Base-by-base conservation (phyloP, 1,140 invertebrate species). In the Cydia splendana region DNA sequence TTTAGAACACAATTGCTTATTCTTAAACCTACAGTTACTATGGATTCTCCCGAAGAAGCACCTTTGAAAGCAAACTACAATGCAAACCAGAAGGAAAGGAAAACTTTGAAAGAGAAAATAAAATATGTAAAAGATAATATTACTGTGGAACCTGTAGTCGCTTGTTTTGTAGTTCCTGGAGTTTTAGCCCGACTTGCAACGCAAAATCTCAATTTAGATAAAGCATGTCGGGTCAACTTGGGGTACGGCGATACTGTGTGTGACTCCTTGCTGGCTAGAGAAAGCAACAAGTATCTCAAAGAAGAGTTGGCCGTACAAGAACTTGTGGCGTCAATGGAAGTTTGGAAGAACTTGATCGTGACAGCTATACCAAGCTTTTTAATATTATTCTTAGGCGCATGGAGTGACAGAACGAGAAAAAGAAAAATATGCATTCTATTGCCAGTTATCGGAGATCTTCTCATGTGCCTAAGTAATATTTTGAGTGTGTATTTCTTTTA, bases 361-460 rank as follows among this genome's bases (percentile, higher is more conserved):
- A 94, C 93, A 51, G 83, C 93, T 5, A 81, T 95, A 12, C 94
- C 94, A 9, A 88, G 93, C 5, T 74, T 94, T 15, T 82, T 95
- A 24, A 91, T 95, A n/a, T 76, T 95, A 57, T 93, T 95, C 88
- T 76, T 95, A 69, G 94, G 95, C 79, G 93, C 94, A 24, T 94
- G 94, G 94, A 96, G 96, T 80, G 96, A 96, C 84, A 93, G 95
- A 12, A 86, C 94, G 84, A 95, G 94, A 1, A 95, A 95, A 24
- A 94, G 97, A 65, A 98, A 98, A 87, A 95, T 97, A 1, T 97
- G 96, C 81, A 96, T 98, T 88, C 87, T 97, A 0, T 87, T 97
- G 18, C 96, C 97, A 0, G 96, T 97, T 74, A 88, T 97, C 51
- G 97, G 97, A 0, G 96, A 97, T 79, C 94, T 97, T 75, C 82